These are phyloP conservation scores for Sialia sialis DNA, from an alignment of 2,113 vertebrate species.

Conservation along the genomic window DNA sequence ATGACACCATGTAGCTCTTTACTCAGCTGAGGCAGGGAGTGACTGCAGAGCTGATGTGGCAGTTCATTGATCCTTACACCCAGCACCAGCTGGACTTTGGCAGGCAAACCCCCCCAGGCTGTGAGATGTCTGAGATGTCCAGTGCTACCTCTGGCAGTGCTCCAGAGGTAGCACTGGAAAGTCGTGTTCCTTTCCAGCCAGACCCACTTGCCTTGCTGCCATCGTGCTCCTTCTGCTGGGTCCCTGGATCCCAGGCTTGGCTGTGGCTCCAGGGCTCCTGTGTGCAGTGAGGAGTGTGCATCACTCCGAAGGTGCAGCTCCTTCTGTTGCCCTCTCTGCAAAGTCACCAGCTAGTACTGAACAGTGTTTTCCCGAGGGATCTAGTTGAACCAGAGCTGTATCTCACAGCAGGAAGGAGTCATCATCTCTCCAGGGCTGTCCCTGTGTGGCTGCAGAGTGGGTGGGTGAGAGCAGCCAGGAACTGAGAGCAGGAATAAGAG, in stretches of 20 bases:
- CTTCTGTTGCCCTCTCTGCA: background rate
- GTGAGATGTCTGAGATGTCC: background rate
- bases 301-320: background rate
- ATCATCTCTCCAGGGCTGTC: background rate
- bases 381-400: background rate
- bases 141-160: background rate
- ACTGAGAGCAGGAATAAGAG: background rate
- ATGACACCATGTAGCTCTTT: background rate
- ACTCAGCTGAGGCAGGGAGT: accelerated
- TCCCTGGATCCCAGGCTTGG: background rate
- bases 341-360: background rate
- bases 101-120: background rate
- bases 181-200: background rate
- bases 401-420: background rate
- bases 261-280: background rate
- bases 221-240: accelerated
- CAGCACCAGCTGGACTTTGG: background rate
- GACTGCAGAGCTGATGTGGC: background rate
- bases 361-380: background rate
- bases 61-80: background rate
- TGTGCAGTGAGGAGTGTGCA: accelerated
- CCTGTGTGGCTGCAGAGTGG: accelerated
- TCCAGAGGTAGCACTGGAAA: background rate
- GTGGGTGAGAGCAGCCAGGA: background rate
- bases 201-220: accelerated